phyloP scores from a whole-genome alignment of 1,140 invertebrate species.

The Leptonema lineaticorne region DNA sequence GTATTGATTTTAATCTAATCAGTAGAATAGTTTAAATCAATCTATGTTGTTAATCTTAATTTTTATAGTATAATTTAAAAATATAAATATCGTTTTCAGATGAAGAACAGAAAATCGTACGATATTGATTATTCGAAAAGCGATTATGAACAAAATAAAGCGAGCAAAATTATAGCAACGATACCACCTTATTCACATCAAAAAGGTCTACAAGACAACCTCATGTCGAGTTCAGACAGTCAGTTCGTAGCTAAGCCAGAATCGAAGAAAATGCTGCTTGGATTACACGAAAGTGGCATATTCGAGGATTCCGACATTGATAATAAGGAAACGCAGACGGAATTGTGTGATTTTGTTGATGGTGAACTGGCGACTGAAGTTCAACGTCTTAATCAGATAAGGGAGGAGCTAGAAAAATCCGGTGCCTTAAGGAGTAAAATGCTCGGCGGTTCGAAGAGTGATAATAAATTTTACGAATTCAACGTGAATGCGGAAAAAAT shows the following conservation, averaged over 20 bases:
- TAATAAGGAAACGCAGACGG: conserved; percentile 57
- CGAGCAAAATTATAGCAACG: conserved; percentile 53
- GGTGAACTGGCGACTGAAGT: conserved; percentile 58
- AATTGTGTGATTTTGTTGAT: conserved; percentile 52
- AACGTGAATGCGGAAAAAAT: conserved; percentile 24
- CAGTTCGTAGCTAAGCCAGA: conserved; percentile 29
- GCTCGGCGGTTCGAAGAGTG: conserved; percentile 42
- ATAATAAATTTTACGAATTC: conserved; percentile 24
- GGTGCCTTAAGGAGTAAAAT: conserved; percentile 55
- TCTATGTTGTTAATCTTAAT: no score
- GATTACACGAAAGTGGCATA: conserved; percentile 66
- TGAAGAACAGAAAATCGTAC: conserved; percentile 30
- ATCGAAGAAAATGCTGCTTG: conserved; percentile 35
- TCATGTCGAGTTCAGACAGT: conserved; percentile 30
- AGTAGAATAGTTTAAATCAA: background rate
- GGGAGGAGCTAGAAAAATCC: conserved; percentile 56
- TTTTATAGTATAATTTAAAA: no score
- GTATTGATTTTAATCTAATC: background rate
- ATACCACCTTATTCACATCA: conserved; percentile 56
- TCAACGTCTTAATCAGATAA: conserved; percentile 59
- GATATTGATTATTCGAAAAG: conserved; percentile 34
- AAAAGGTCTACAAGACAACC: conserved; percentile 46
- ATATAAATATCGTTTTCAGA: conserved; percentile 30
- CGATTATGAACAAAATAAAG: conserved; percentile 38
- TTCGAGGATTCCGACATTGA: conserved; percentile 60